Evolutionary conservation across 1,140 invertebrate species (phyloP), one percentile per base, ranked within the genome.

Genomic region (Drosophila neocordata): DNA sequence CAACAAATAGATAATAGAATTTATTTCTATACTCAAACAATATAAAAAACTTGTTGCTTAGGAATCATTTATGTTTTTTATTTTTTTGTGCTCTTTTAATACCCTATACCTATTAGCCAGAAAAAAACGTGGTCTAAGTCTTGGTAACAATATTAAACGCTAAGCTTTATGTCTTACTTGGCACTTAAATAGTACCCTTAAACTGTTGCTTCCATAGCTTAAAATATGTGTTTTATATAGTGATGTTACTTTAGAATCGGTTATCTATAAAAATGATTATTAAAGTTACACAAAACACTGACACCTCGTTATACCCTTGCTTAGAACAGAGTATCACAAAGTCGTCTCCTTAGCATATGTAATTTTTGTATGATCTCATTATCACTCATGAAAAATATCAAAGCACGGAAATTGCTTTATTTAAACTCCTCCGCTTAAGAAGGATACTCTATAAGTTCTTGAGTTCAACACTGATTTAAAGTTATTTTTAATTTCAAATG

Each of bases 31-130:
- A 20, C 6, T 8, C 7, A 48, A 31, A 48, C 41, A 44, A 44
- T 59, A 55, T 35, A 31, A 8, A 18, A 59, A 74, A 74, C 72
- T 74, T 74, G 72, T 74, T 74, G 72, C 72, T 74, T 18, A 27
- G 37, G 48, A 52, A 48, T 48, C 7, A 2, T 48, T 48, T 48
- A 1, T 8, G 8, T 48, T 2, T 15, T 13, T 44, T 11, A 18
- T 0, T 48, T 12, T 44, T 44, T 18, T 48, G 9, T 1, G 41
- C 8, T 4, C 9, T 20, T 8, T 11, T 15, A 8, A 20, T 18
- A 31, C 27, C 27, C 2, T 31, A 6, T 31, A 31, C 6, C 6
- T 31, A 31, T 31, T 4, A 31, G 27, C 27, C 2, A 31, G 5
- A 5, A 31, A 31, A 7, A 31, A 31, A 31, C 6, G 27, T 31